Evolutionary conservation across 2,888 invertebrate species (phyloP), one percentile per base, ranked within the genome.

Genomic region (Ernsta delagoae): DNA sequence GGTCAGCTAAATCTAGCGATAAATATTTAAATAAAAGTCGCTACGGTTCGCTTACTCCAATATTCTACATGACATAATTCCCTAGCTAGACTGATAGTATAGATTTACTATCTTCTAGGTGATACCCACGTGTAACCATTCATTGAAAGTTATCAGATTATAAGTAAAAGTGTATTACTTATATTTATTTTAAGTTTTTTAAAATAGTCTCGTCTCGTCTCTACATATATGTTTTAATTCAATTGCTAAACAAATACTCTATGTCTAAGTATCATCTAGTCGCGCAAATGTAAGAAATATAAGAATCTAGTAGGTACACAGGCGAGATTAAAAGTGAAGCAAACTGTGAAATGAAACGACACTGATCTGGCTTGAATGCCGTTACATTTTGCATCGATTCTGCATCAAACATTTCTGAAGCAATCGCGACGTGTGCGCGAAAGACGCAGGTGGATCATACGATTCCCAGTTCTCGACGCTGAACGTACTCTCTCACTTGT

Each of bases 401-500:
- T 16, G 50, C 11, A 39, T 48, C 34, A 50, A 65, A 50, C 50
- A 53, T 54, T 67, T 61, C 41, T 48, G 60, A 56, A 45, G 62
- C 61, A 62, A 34, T 34, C 54, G 48, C 48, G 24, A 48, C 45
- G 53, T 43, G 54, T 12, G 43, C 36, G 50, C 48, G 9, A 56
- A 36, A 59, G 16, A 68, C 48, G 36, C 61, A 62, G 56, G 62
- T 68, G 67, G 67, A 67, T 39, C 39, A 39, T 53, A 59, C 39
- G 54, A 16, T 43, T 34, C 54, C 41, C 6, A 45, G 6, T 39
- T 34, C 36, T 57, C 61, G 24, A 54, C 39, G 62, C 62, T 63
- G 62, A 12, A 67, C 36, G 62, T 62, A 57, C 36, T n/a, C 50
- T 59, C 62, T 63, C 63, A n/a, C 68, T 69, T 57, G 57, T 57